A percentile compares a stretch with the other conserved stretches of the same genome.
Evolutionary conservation across 2,113 vertebrate species (phyloP).

Genomic region (Propithecus coquereli): DNA sequence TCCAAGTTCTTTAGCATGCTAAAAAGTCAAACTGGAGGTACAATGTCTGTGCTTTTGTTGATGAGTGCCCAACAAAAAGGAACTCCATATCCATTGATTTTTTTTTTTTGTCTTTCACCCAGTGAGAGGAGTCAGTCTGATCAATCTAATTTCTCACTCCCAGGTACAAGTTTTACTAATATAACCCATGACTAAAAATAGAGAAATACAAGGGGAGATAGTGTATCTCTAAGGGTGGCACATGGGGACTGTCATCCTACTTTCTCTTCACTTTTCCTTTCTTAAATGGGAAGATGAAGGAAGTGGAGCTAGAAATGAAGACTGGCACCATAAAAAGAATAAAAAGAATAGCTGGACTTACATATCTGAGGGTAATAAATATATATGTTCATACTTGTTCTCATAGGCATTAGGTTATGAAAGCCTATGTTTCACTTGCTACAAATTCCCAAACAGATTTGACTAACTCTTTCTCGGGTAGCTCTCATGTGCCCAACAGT

Average conservation of each 20-base stretch:
- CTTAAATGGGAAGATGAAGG: neutral
- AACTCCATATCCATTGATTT: conserved; percentile 81
- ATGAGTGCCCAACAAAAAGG: conserved; percentile 65
- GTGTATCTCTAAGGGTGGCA: conserved; percentile 35
- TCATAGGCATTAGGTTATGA: neutral
- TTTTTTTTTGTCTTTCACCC: conserved; percentile 71
- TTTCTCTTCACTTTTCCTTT: neutral
- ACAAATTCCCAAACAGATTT: neutral
- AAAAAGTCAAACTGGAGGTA: conserved; percentile 61
- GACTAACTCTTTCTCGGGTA: neutral
- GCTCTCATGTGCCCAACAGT: neutral
- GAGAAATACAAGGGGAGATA: conserved; percentile 54
- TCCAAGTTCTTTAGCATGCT: neutral
- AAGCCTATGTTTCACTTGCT: neutral
- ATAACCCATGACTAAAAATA: conserved; percentile 64
- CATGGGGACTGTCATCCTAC: neutral
- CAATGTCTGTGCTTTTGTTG: conserved; percentile 54
- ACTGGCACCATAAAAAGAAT: neutral
- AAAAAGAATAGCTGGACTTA: neutral
- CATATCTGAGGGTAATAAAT: neutral
- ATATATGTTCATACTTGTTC: neutral
- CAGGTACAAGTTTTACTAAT: conserved; percentile 60
- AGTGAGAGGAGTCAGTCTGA: conserved; percentile 79
- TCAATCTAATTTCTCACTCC: conserved; percentile 79
- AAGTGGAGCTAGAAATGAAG: conserved; percentile 11